Base-by-base conservation (phyloP, 2,797 vertebrate genomes). In the Chaenodraco wilsoni region DNA sequence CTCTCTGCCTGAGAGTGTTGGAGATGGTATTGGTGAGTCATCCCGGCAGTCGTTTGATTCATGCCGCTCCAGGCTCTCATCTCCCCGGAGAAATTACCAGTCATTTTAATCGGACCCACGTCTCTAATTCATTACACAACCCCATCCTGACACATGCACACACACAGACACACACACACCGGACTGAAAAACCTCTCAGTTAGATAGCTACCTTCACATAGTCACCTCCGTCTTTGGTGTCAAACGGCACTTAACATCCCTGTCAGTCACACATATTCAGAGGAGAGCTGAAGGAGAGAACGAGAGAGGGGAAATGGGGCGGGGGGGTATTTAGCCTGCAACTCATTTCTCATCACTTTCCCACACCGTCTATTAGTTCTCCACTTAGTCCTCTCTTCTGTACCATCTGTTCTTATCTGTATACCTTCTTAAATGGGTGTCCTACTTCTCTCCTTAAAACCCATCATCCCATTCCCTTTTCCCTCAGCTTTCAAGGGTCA, bases 41-140 rank as follows among this genome's bases (percentile, higher is more conserved):
- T 91, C 86, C 82, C 55, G 88, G 71, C 84, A 78, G 76, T 81
- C 65, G 33, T 82, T 91, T 93, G 93, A 93, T 92, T 93, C 92
- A 94, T 92, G 89, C 83, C 64, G 86, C 89, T 91, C 78, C 84
- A 65, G 89, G 90, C 82, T 79, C 81, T 89, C 80, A 78, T 93
- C 90, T 94, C 94, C 93, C 95, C 66, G 68, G 94, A 95, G 95
- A 95, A 95, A 95, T 95, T 95, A 95, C 94, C 91, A 94, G 92
- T 90, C 89, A 90, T 92, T 95, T 95, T 95, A 95, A 95, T 95
- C 94, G 93, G 92, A 85, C 89, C 89, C 89, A 92, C 91, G 91
- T 92, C 93, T 94, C 91, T 94, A 94, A 94, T 94, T 95, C 93
- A 95, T 95, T 95, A 94, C 89, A 91, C 88, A 90, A 87, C 78